Evolutionary conservation across 2,113 vertebrate species (phyloP).

Genomic region (Tetrax tetrax): DNA sequence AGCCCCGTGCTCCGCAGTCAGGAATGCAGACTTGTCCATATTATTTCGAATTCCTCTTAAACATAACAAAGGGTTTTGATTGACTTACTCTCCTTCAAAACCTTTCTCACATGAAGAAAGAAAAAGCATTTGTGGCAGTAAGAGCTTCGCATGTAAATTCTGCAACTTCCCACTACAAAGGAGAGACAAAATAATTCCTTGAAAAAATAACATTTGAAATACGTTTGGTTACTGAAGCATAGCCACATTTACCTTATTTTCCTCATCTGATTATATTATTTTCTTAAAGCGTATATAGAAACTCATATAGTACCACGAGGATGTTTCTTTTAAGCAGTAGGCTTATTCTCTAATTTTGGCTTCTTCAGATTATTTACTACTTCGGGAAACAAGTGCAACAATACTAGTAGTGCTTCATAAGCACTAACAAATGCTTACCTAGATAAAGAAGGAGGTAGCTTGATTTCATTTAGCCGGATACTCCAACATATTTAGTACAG

Average conservation of each 20-base stretch:
- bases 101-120: neutral
- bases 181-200: neutral
- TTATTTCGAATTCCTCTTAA: too few species aligned
- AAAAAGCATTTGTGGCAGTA: neutral
- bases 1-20: neutral
- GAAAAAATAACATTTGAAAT: neutral
- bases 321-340: neutral
- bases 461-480: neutral
- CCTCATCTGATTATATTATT: neutral
- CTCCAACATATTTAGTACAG: neutral
- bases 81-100: neutral
- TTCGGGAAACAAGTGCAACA: neutral
- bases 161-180: neutral
- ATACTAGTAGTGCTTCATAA: neutral
- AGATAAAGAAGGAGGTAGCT: neutral
- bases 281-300: neutral
- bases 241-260: neutral
- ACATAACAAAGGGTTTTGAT: neutral
- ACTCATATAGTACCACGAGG: neutral
- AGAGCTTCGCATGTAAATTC: too few species aligned
- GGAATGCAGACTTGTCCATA: rapidly evolving
- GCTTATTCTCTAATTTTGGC: neutral
- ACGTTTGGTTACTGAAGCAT: neutral
- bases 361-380: neutral
- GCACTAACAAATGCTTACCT: neutral